Base-by-base conservation (phyloP, 2,113 vertebrate species). In the Tympanuchus pallidicinctus region DNA sequence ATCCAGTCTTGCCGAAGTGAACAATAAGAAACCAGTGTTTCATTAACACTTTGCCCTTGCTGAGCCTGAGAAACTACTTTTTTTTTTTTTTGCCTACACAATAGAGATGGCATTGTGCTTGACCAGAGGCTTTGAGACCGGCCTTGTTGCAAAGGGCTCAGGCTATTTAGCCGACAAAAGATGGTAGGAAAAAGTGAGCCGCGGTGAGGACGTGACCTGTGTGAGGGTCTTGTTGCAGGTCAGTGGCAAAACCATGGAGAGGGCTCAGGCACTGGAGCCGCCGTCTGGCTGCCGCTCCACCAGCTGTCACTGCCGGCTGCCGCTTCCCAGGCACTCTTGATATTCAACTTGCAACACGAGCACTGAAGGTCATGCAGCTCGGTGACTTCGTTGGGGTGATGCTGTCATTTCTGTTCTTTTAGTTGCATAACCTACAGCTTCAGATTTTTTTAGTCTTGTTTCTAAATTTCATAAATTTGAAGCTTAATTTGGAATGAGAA, bases 141-240 rank as follows among this genome's bases (percentile, higher is more conserved):
- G 70, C 43, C 74, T 86, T 84, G 73, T 93, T 19, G 30, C 90
- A 40, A 89, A 84, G 70, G 88, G 81, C 94, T 93, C 21, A 18
- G 20, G 71, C 40, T 61, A n/a, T 88, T 93, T 70, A 74, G 45
- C 27, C 6, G 64, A 92, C 74, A 93, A 90, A 90, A 78, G 71
- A 47, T 42, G 5, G 19, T 10, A 59, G 38, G 30, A 71, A 81
- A 64, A 73, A 52, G 43, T 18, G 74, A 85, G 77, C 54, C 54
- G 24, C 1, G 5, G 54, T 63, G 64, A 54, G 90, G 69, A 19
- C 0, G 0, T 82, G 88, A 86, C 40, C 76, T 72, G 6, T 60
- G 28, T 1, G 1, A 20, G 71, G 54, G 54, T 72, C 81, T 73
- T 54, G 40, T 28, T 77, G 69, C 61, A 86, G 66, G 43, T 86